Evolutionary conservation across 1,140 invertebrate genomes (phyloP).

Genomic region (Kradibia gibbosae): DNA sequence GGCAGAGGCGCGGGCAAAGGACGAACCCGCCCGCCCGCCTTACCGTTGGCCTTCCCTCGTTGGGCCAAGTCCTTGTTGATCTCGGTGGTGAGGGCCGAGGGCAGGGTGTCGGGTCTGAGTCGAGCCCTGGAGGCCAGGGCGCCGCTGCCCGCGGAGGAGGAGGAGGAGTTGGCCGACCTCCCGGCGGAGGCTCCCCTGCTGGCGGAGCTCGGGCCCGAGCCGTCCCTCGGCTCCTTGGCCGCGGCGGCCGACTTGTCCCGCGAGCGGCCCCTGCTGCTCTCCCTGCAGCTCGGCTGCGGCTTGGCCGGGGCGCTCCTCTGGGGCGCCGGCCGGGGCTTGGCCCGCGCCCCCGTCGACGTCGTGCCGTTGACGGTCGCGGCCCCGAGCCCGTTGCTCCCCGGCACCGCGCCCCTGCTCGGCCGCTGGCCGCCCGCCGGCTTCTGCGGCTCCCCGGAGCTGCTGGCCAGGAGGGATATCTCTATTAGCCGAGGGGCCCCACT

Average conservation of each 20-base stretch:
- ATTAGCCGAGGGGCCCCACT: no score
- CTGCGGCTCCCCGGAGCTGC: slow-evolving; percentile 19
- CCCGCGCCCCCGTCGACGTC: slow-evolving; percentile 51
- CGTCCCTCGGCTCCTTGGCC: slow-evolving; percentile 47
- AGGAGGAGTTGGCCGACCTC: background rate
- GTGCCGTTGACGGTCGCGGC: slow-evolving; percentile 48
- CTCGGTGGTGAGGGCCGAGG: slow-evolving; percentile 72
- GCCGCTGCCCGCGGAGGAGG: slow-evolving; percentile 36
- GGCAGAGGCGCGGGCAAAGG: no score
- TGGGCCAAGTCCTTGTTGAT: slow-evolving; percentile 68
- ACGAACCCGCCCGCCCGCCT: no score
- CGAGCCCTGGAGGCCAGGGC: slow-evolving; percentile 57
- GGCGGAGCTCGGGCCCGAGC: slow-evolving; percentile 2
- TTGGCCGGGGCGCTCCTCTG: slow-evolving; percentile 69
- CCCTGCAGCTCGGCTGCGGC: slow-evolving; percentile 62
- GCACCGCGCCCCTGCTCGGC: slow-evolving; percentile 40
- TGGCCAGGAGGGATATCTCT: no score
- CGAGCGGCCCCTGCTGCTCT: slow-evolving; percentile 72
- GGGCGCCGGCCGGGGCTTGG: slow-evolving; percentile 73
- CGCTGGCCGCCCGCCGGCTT: slow-evolving; percentile 41
- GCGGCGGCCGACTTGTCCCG: slow-evolving; percentile 65
- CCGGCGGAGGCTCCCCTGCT: slow-evolving; percentile 35
- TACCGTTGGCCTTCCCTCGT: slow-evolving; percentile 50
- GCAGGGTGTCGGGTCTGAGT: slow-evolving; percentile 70
- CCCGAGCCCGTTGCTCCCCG: slow-evolving; percentile 46